Evolutionary conservation across 2,113 vertebrate genomes (phyloP), one percentile per base, ranked within the genome.

Genomic region (Camelus dromedarius): DNA sequence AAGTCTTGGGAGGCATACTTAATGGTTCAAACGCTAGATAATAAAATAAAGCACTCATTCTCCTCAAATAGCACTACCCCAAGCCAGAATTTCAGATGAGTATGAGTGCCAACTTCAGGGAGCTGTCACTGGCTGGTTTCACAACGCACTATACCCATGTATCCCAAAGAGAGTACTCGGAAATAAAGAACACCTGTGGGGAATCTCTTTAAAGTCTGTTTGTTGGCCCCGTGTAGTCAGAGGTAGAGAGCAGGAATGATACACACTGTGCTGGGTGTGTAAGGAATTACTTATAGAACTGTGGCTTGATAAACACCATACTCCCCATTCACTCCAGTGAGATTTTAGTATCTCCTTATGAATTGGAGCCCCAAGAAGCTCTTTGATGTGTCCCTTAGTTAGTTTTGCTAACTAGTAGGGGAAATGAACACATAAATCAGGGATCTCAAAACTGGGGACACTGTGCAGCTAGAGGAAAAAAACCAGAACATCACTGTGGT

Each of bases 201-300:
- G 20, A 50, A 24, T 42, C 9, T 91, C 28, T 72, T 64, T 30
- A 58, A 69, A 89, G 5, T 84, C 26, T 15, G 16, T 18, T 52
- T 88, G 11, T 46, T 73, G 48, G 15, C 9, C 22, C 28, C 12
- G 0, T 7, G 3, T 26, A 48, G 9, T 67, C 14, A 67, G 8
- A 86, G 35, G 12, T 12, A 60, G 42, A 88, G 3, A 91, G 10
- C 54, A 94, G 16, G n/a, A 91, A 79, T 13, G 77, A 38, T 50
- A 84, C 35, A 10, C 13, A 32, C 88, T 54, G 50, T 79, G 66
- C 32, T 19, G 6, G 48, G 66, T 50, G 26, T 70, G 6, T 70
- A 88, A 46, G 48, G 35, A 73, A 69, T 86, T 83, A 77, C 66
- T 76, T 64, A 80, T 58, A 28, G 38, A 93, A 32, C 46, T 89